A percentile compares a stretch with the other conserved stretches of the same genome.
Conservation (phyloP, 2,888 invertebrate species). For the Nomada flava region DNA sequence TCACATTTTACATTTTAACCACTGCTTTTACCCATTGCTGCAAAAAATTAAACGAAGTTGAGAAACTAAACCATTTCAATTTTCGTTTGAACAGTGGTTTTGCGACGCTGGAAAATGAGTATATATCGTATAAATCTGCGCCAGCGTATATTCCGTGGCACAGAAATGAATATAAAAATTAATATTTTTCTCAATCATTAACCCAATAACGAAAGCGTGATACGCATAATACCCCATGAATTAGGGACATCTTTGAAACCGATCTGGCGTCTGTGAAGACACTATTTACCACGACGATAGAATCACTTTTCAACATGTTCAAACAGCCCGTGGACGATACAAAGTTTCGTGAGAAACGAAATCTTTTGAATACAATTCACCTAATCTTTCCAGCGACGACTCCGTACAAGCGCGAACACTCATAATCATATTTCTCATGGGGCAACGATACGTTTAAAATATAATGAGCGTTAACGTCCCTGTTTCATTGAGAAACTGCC, state of each 20-base stretch:
- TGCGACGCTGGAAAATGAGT: too few relatives aligned
- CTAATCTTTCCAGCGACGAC: neutral
- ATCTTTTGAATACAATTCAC: conserved; percentile 19
- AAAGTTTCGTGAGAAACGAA: conserved; percentile 36
- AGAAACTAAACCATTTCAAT: too few relatives aligned
- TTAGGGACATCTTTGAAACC: neutral
- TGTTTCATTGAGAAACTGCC: neutral
- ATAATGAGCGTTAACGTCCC: conserved; percentile 24
- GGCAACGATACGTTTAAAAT: conserved; percentile 26
- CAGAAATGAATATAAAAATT: neutral
- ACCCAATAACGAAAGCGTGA: conserved; percentile 1
- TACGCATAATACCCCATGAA: neutral
- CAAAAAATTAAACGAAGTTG: too few relatives aligned
- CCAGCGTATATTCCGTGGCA: too few relatives aligned
- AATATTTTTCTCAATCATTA: neutral
- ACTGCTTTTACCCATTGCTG: too few relatives aligned
- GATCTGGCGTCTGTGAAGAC: conserved; percentile 12
- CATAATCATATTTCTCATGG: conserved; percentile 20
- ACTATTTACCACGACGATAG: neutral
- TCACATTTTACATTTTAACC: too few relatives aligned
- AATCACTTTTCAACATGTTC: conserved; percentile 3
- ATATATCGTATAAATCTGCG: too few relatives aligned
- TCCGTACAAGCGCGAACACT: neutral
- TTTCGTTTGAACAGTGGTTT: too few relatives aligned
- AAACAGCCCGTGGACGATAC: conserved; percentile 15